Base-by-base conservation (phyloP, 2,888 invertebrate species). In the Nemoura dubitans region DNA sequence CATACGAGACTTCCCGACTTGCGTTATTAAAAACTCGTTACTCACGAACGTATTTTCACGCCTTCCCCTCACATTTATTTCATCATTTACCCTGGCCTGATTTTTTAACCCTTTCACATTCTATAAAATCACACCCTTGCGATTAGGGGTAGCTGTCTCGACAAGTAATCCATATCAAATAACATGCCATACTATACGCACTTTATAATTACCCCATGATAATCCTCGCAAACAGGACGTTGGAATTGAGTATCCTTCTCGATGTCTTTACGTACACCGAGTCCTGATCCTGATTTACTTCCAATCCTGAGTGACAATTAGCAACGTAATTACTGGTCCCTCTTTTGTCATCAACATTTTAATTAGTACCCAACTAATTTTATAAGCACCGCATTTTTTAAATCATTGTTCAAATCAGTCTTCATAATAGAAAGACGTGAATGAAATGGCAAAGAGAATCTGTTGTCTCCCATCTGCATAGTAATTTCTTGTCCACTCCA, bases 41-140 rank as follows among this genome's bases (percentile, higher is more conserved):
- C 6, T 25, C 21, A 59, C 25, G 30, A 26, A 76, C 29, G 28
- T 59, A 84, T 21, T 59, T 83, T 76, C 84, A 84, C 84, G 84
- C 84, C 27, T 5, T 84, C 84, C 26, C 43, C 84, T 59, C 84
- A 76, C 84, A 28, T 84, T 84, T 28, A 84, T 84, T 84, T 84
- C 84, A 76, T 84, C 84, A 84, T 84, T 84, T 76, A 84, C 84
- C 84, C 84, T 76, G 26, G 14, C 59, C 21, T 59, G 27, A 84
- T 59, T 84, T 83, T 84, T 84, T 84, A 84, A 84, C 84, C 84
- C 84, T 84, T 84, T 84, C 84, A 25, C 26, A 84, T 26, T 26
- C 84, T 42, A 42, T 42, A 83, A 28, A 76, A 84, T 84, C 59
- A 84, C 84, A 84, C 84, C 84, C 84, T 76, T 27, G 84, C 76